phyloP scores from a whole-genome alignment of 2,797 vertebrate genomes.

The Notolabrus celidotus region DNA sequence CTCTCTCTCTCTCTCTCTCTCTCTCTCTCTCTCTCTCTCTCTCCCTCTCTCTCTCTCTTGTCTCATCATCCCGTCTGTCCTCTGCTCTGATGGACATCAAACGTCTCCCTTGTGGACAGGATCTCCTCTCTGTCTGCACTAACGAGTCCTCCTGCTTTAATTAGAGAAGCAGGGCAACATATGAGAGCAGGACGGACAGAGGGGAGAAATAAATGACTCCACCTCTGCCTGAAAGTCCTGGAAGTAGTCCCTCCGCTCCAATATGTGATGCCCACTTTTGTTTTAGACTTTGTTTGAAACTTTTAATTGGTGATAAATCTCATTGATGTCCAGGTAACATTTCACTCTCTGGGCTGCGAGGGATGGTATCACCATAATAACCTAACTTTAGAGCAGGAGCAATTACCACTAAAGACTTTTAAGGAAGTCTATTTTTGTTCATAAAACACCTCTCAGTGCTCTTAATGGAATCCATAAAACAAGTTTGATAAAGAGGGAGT shows the following conservation, averaged over 20 bases:
- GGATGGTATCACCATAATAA: too few relatives aligned
- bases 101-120: not conserved
- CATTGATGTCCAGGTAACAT: not conserved
- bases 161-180: constrained; percentile 33
- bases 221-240: not conserved
- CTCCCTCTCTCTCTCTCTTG: not conserved
- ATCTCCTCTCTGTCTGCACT: constrained; percentile 20
- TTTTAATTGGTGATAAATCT: constrained; percentile 1
- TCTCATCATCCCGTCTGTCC: not conserved
- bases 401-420: too few relatives aligned
- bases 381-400: too few relatives aligned
- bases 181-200: constrained; percentile 6
- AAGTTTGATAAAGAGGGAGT: too few relatives aligned
- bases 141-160: constrained; percentile 56
- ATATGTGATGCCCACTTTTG: not conserved
- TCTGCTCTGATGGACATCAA: not conserved
- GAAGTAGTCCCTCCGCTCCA: not conserved
- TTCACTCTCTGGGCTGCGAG: not conserved
- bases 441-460: too few relatives aligned
- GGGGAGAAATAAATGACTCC: not conserved
- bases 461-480: too few relatives aligned
- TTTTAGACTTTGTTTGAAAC: not conserved
- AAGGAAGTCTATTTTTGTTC: too few relatives aligned
- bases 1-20: too few relatives aligned
- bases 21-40: too few relatives aligned